Evolutionary conservation across 2,113 vertebrate species (phyloP).

Genomic region (Notarius quadriscutis): DNA sequence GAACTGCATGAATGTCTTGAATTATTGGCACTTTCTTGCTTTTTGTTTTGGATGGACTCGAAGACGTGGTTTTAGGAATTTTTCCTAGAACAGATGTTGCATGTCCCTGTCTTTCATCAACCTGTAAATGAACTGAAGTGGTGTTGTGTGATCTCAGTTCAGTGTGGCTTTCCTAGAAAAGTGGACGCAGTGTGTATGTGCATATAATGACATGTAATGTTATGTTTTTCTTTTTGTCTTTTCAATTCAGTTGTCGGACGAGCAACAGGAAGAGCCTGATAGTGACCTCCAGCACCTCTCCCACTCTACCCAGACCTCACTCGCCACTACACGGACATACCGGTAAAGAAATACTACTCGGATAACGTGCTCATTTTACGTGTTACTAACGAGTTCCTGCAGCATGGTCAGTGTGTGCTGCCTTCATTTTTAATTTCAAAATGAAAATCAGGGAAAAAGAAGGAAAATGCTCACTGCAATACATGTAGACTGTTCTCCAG

Average conservation of each 20-base stretch:
- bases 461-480: background rate
- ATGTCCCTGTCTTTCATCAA: background rate
- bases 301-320: slow-evolving; percentile 93
- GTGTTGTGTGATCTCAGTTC: slow-evolving; percentile 9
- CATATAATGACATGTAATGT: background rate
- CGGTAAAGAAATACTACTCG: slow-evolving; percentile 73
- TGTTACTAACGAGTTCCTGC: background rate
- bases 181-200: background rate
- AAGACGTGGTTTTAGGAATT: background rate
- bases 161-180: background rate
- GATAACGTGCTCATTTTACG: background rate
- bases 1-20: background rate
- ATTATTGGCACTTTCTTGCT: background rate
- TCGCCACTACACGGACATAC: slow-evolving; percentile 92
- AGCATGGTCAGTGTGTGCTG: background rate
- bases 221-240: background rate
- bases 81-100: background rate
- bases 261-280: slow-evolving; percentile 98
- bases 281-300: slow-evolving; percentile 94
- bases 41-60: background rate
- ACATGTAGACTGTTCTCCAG: no score
- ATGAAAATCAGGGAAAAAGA: background rate
- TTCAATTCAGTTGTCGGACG: slow-evolving; percentile 85
- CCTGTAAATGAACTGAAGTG: background rate
- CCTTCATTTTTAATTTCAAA: background rate